Evolutionary conservation across 2,888 invertebrate genomes (phyloP).

Genomic region (Drosophila tanythrix): DNA sequence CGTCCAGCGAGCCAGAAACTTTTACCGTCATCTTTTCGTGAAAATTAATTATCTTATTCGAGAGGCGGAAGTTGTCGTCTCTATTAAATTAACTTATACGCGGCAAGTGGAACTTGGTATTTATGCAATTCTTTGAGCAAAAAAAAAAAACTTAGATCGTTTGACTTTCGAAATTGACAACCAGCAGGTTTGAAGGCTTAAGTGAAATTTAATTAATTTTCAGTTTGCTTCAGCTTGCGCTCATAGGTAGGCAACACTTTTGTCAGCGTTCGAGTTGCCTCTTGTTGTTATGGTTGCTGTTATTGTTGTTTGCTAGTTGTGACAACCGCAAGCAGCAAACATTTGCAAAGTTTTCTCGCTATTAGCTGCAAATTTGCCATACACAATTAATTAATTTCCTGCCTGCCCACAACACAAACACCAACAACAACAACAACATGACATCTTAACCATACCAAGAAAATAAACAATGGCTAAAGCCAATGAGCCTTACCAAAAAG

Average conservation of each 20-base stretch:
- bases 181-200: slow-evolving; percentile 28
- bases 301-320: slow-evolving; percentile 49
- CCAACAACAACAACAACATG: slow-evolving; percentile 26
- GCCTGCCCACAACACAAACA: slow-evolving; percentile 34
- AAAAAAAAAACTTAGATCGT: slow-evolving; percentile 16
- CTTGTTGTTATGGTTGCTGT: slow-evolving; percentile 3
- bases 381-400: slow-evolving; percentile 77
- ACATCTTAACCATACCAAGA: slow-evolving; percentile 53
- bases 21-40: slow-evolving; percentile 55
- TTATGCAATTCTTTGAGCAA: slow-evolving; percentile 35
- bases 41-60: slow-evolving; percentile 73
- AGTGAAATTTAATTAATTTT: slow-evolving; percentile 65
- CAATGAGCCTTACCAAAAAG: slow-evolving; percentile 43
- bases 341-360: slow-evolving; percentile 64
- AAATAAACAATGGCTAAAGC: slow-evolving; percentile 42
- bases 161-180: slow-evolving; percentile 15
- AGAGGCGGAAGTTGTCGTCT: slow-evolving; percentile 65
- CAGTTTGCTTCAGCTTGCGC: slow-evolving; percentile 25
- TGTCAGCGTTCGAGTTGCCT: slow-evolving; percentile 2
- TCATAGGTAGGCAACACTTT: slow-evolving; percentile 42
- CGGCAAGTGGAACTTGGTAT: slow-evolving; percentile 23
- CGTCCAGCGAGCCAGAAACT: slow-evolving; percentile 51
- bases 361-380: slow-evolving; percentile 78
- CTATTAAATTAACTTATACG: slow-evolving; percentile 52
- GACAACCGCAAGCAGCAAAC: slow-evolving; percentile 65